These are phyloP conservation scores for Geophilus truncorum DNA, from an alignment of 2,888 invertebrate species.

Conservation along the genomic window DNA sequence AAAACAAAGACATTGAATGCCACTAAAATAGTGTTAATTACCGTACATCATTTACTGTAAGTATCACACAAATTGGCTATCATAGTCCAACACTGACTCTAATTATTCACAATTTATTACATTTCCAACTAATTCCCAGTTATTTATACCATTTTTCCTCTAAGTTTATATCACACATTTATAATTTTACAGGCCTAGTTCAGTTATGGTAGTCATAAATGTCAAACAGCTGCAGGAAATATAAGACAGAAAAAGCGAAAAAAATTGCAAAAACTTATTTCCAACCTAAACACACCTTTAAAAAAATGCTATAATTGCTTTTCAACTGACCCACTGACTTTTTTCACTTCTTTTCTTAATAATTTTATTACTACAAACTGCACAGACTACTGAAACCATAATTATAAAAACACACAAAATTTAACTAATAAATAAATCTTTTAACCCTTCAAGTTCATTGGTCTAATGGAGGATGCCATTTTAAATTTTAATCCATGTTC, in stretches of 20 bases:
- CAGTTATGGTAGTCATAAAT: not conserved
- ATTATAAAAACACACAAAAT: not conserved
- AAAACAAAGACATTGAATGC: too few relatives aligned
- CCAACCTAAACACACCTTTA: not conserved
- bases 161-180: too few relatives aligned
- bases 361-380: not conserved
- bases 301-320: not conserved
- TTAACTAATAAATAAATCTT: not conserved
- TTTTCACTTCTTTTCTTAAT: not conserved
- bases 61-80: too few relatives aligned
- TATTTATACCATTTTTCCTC: too few relatives aligned
- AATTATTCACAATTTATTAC: too few relatives aligned
- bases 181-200: not conserved
- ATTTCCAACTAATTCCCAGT: too few relatives aligned
- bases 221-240: not conserved
- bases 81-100: too few relatives aligned
- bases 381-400: not conserved
- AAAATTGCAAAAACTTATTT: not conserved
- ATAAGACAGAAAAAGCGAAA: not conserved
- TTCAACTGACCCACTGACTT: not conserved
- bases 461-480: not conserved
- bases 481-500: not conserved
- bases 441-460: not conserved
- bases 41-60: too few relatives aligned
- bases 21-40: too few relatives aligned